phyloP scores from a whole-genome alignment of 2,797 vertebrate species.

The Oreonectes daqikongensis region DNA sequence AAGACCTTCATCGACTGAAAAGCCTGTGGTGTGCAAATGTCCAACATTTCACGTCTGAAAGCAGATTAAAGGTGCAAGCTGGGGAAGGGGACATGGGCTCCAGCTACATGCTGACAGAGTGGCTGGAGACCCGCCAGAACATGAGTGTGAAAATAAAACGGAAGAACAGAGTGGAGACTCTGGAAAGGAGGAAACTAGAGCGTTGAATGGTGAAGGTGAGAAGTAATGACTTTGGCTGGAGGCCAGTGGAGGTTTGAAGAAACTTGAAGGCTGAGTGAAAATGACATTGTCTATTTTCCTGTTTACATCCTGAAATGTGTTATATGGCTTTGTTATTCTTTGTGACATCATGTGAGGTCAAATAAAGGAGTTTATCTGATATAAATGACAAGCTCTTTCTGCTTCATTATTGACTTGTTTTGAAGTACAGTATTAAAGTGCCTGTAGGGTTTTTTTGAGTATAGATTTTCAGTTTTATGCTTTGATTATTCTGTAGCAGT shows the following conservation, averaged over 20 bases:
- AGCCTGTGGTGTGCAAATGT: slow-evolving; percentile 55
- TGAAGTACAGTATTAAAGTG: slow-evolving; percentile 21
- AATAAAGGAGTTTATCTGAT: slow-evolving; percentile 21
- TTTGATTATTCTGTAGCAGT: slow-evolving; percentile 25
- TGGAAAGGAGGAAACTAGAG: slow-evolving; percentile 58
- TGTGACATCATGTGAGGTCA: not conserved
- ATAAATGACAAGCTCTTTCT: slow-evolving; percentile 14
- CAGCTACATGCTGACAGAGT: slow-evolving; percentile 1
- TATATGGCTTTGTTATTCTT: slow-evolving; percentile 32
- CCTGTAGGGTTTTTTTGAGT: not conserved
- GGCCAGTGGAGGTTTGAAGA: slow-evolving; percentile 38
- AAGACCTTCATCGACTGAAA: not conserved
- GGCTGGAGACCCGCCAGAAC: slow-evolving; percentile 31
- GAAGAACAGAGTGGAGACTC: slow-evolving; percentile 47
- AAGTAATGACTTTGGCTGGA: slow-evolving; percentile 67
- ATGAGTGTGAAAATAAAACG: slow-evolving; percentile 36
- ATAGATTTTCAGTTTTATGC: not conserved
- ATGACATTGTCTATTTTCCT: slow-evolving; percentile 6
- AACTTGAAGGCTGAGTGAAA: not conserved
- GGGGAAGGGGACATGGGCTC: not conserved
- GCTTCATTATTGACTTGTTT: slow-evolving; percentile 47
- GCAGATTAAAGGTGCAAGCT: not conserved
- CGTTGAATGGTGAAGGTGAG: slow-evolving; percentile 48
- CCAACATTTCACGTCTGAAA: not conserved
- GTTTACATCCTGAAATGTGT: slow-evolving; percentile 36